These are phyloP conservation scores for Radopholus similis DNA, from an alignment of 1,140 invertebrate genomes.

Conservation along the genomic window DNA sequence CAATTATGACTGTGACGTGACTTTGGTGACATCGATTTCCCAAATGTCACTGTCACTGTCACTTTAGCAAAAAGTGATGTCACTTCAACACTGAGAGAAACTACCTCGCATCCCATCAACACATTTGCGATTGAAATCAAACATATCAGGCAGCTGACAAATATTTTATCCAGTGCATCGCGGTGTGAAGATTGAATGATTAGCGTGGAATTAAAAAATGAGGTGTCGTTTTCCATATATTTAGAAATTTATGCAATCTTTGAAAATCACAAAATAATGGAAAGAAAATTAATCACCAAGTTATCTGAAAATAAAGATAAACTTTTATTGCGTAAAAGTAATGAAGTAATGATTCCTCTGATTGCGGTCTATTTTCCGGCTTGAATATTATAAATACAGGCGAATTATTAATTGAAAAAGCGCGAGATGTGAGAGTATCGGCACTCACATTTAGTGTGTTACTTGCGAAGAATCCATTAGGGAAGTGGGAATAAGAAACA, in stretches of 20 bases:
- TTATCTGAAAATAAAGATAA: background rate
- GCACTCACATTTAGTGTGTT: no score
- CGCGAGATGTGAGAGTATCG: no score
- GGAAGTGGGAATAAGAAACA: no score
- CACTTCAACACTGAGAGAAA: background rate
- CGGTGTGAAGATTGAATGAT: constrained; percentile 40
- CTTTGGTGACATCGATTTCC: background rate
- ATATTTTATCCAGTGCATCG: constrained; percentile 71
- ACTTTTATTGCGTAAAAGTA: no score
- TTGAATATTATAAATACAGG: no score
- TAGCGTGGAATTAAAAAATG: constrained; percentile 59
- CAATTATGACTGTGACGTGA: background rate
- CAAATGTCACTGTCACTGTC: background rate
- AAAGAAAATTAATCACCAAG: background rate
- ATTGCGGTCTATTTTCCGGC: no score
- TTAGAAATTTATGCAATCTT: background rate
- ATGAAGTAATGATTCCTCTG: no score
- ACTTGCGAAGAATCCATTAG: no score
- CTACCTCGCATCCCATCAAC: constrained; percentile 84
- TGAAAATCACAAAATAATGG: background rate
- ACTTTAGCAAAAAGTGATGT: background rate
- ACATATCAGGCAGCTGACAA: constrained; percentile 72
- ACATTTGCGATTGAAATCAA: constrained; percentile 81
- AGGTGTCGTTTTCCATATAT: background rate
- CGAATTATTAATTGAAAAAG: no score